Evolutionary conservation across 2,797 vertebrate genomes (phyloP), one percentile per base, ranked within the genome.

Genomic region (Anomalospiza imberbis): DNA sequence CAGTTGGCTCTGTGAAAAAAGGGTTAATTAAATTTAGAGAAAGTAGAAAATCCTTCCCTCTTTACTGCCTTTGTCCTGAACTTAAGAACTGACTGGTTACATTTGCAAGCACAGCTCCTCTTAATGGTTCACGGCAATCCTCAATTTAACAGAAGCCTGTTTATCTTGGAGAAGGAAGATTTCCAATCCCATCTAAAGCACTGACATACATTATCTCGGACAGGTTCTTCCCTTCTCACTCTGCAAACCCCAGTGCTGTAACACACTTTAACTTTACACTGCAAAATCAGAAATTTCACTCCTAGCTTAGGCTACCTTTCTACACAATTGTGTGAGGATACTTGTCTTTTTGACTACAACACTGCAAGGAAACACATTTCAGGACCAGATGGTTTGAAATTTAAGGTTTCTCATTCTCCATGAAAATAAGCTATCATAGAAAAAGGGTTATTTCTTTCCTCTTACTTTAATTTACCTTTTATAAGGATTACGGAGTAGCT

Each of bases 401-500:
- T 42, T 70, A 73, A 55, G 11, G 13, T 44, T 61, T 65, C 24
- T 80, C 18, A 12, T 85, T 79, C 71, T 87, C 18, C 47, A 21
- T 19, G 82, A 77, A 48, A 85, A 34, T 12, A 78, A 38, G 13
- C 18, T 91, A 40, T 36, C 25, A 68, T 1, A 63, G 74, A 18
- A 88, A 63, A 92, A 57, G 8, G 12, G 9, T 74, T 60, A 7
- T 18, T 74, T 61, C 29, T 17, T 22, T 4, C 10, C 7, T 44
- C 14, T 55, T 31, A 25, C 25, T 79, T 55, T 36, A 22, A 58
- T 89, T 97, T 93, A 98, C 98, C 98, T 98, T 91, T 95, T 97
- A 44, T 97, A 95, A 61, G 97, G 97, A 68, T 95, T 97, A 21
- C 40, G 6, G n/a, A 99, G 96, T 44, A 98, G 94, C 20, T 98